Base-by-base conservation (phyloP, 2,888 invertebrate genomes). In the Bugulina stolonifera region DNA sequence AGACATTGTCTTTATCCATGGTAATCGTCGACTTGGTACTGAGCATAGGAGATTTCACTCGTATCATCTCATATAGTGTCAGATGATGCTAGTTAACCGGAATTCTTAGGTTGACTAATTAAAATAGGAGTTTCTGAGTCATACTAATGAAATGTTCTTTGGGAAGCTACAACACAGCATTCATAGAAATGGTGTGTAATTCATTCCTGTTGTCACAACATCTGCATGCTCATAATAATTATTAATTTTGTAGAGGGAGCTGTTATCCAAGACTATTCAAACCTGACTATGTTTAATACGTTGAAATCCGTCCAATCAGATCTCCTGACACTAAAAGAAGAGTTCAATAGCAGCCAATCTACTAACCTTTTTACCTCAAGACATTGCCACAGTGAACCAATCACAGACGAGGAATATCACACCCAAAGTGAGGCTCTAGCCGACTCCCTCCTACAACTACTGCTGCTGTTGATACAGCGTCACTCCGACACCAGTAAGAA, bases 401-500 rank as follows among this genome's bases (percentile, higher is more conserved):
- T 10, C 5, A 43, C 18, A 5, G 18, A 18, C 18, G 43, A 43
- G 5, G 43, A 5, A 5, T 43, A 43, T 18, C 43, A 43, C 18
- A 18, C 5, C 18, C 43, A 43, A 64, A 27, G 64, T 64, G 32
- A 64, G 27, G n/a, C 25, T 14, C 32, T 64, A 34, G 64, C 64
- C 3, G 64, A 64, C 5, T 5, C 32, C 32, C 14, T 64, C 27
- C 32, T 64, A 14, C 64, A 64, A 27, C 27, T 64, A 34, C 2
- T 32, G 5, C 64, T 64, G 2, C 64, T 64, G 64, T 32, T 64
- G 29, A 14, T 64, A 14, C 64, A 64, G 32, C 29, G 27, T 14
- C 29, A 64, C 34, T 32, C 27, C 10, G 64, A 64, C 10, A 14
- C 29, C 10, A 64, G 64, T 64, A 64, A 64, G n/a, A 64, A 64